Base-by-base conservation (phyloP, 2,113 vertebrate genomes). In the Pygoscelis antarcticus region DNA sequence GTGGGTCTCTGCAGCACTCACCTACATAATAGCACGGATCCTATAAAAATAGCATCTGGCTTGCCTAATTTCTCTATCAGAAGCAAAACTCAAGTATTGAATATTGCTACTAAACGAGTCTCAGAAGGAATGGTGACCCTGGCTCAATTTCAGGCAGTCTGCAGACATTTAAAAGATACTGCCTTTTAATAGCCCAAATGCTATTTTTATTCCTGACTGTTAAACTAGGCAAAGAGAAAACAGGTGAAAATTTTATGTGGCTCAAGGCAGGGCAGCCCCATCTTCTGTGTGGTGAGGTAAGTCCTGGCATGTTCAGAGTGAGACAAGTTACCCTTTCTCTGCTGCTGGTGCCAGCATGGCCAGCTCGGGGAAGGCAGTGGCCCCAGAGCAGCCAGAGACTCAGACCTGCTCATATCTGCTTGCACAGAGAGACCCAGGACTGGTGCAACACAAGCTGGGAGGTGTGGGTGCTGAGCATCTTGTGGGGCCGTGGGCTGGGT, bases 401-500 rank as follows among this genome's bases (percentile, higher is more conserved):
- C 51, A 58, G n/a, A 21, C 1, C 21, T 72, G 42, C 15, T 52
- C 6, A 5, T 30, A 11, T 16, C 57, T 85, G 20, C 15, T 51
- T 79, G 86, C 47, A 52, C 40, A 44, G 49, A 62, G 10, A 57
- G 21, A 30, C 23, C 14, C 32, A 23, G 58, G 15, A 23, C 34
- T 54, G 76, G 36, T 76, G 34, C 54, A 64, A 15, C 26, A 57
- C 72, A 80, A 46, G 13, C 34, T 77, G 60, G 51, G 38, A 47
- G 13, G 7, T n/a, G 44, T 25, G 74, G 23, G 32, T 64, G 46
- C 42, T 85, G 74, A 77, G 60, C 60, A 42, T 13, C 34, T 1
- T 44, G 46, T 40, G 57, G 72, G 51, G 38, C 42, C 0, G 0
- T 1, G 14, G 46, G 32, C 34, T 66, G 58, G 40, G 4, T 9